Evolutionary conservation across 2,888 invertebrate species (phyloP).

Genomic region (Volucella inanis): DNA sequence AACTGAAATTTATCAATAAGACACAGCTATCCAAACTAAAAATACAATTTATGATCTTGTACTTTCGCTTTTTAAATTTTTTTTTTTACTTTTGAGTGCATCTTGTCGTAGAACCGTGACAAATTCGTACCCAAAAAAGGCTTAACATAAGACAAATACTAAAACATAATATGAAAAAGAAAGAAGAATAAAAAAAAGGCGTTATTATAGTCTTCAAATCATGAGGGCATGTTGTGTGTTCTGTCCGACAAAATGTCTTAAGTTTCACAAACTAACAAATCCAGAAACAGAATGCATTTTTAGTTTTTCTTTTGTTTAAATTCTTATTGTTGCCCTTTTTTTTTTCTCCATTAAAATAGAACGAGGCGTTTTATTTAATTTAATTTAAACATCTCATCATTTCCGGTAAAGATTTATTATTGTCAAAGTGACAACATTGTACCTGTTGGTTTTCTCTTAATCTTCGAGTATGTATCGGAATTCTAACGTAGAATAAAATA

Average conservation of each 20-base stretch:
- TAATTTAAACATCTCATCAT: slow-evolving; percentile 37
- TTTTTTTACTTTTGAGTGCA: background rate
- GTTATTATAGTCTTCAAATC: slow-evolving; percentile 19
- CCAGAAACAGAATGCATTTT: background rate
- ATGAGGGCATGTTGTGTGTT: slow-evolving; percentile 46
- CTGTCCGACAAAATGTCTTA: slow-evolving; percentile 22
- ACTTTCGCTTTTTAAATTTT: slow-evolving; percentile 39
- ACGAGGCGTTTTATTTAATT: slow-evolving; percentile 39
- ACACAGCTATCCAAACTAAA: background rate
- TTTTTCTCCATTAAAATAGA: background rate
- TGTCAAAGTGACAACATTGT: slow-evolving; percentile 28
- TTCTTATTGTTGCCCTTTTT: background rate
- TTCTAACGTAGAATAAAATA: background rate
- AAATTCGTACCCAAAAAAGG: slow-evolving; percentile 23
- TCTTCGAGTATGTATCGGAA: background rate
- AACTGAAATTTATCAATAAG: slow-evolving; percentile 32
- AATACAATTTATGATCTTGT: slow-evolving; percentile 3
- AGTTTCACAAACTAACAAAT: slow-evolving; percentile 18
- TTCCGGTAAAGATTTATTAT: slow-evolving; percentile 35
- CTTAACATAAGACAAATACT: slow-evolving; percentile 46
- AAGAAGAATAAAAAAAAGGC: slow-evolving; percentile 12
- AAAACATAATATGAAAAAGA: background rate
- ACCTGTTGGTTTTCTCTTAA: too few relatives aligned
- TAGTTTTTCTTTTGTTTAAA: background rate
- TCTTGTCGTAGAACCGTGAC: slow-evolving; percentile 14